Evolutionary conservation across 2,888 invertebrate species (phyloP).

Genomic region (Dichetophora obliterata): DNA sequence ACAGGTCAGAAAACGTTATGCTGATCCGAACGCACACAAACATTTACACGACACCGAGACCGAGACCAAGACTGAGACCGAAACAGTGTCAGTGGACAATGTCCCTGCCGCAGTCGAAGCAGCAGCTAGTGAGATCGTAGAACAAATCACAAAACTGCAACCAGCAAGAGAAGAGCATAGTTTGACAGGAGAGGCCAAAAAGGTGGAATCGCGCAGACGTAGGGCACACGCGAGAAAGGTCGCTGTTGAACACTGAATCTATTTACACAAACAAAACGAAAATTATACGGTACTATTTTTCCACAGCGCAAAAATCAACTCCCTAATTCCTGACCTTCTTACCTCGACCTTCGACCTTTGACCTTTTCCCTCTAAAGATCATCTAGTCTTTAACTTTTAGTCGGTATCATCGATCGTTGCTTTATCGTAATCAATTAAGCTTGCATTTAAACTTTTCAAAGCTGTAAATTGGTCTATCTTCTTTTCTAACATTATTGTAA

Average conservation of each 20-base stretch:
- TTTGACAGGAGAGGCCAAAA: constrained; percentile 40
- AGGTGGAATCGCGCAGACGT: constrained; percentile 34
- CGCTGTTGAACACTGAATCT: neutral
- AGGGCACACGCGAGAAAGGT: constrained; percentile 1
- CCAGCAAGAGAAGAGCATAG: constrained; percentile 31
- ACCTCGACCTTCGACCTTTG: constrained; percentile 38
- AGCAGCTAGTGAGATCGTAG: neutral
- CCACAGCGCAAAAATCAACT: constrained; percentile 28
- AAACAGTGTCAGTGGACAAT: neutral
- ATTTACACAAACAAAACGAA: neutral
- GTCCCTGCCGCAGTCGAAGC: constrained; percentile 33
- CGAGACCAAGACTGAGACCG: constrained; percentile 35
- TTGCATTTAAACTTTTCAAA: constrained; percentile 2
- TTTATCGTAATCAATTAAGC: neutral
- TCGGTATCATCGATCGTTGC: neutral
- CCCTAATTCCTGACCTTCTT: constrained; percentile 44
- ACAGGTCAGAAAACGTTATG: constrained; percentile 59
- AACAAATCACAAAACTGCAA: constrained; percentile 37
- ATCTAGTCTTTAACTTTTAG: too few species aligned
- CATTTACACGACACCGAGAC: constrained; percentile 37
- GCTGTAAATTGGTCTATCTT: neutral
- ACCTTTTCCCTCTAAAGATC: neutral
- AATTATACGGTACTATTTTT: constrained; percentile 18
- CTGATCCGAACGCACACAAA: constrained; percentile 26
- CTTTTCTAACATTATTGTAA: neutral